Base-by-base conservation (phyloP, 2,888 invertebrate species). In the Protophormia terraenovae region DNA sequence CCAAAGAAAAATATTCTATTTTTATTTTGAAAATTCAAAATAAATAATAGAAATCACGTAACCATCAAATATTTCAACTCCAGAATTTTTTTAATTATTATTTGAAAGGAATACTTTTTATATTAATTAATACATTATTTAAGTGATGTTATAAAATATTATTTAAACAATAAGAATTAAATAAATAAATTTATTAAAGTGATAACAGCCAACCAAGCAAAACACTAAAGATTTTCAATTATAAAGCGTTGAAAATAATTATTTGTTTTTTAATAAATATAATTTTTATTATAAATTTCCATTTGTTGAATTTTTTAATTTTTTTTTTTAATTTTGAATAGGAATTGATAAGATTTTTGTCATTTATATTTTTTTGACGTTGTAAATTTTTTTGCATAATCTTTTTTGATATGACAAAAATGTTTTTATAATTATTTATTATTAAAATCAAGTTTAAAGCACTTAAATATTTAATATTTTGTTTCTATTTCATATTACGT, bases 111-210 rank as follows among this genome's bases (percentile, higher is more conserved):
- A 29, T 58, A n/a, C n/a, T n/a, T n/a, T n/a, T n/a, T n/a, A 29
- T 29, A 58, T n/a, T 58, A 58, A 29, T 58, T 69, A 41, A 67
- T 66, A 22, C 14, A 35, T 24, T 41, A 3, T 27, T 75, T 64
- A 67, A 62, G 47, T 60, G 58, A 69, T 58, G 35, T 69, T 78
- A 60, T 69, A 69, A 69, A 78, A 69, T 35, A 50, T 41, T 38
- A 38, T 41, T 29, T 14, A 8, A 55, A 22, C 35, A 24, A 41
- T 66, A 66, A 27, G n/a, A 66, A 27, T n/a, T n/a, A n/a, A 22
- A 7, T n/a, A 38, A 50, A 45, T 72, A 14, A 32, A 29, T 79
- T 64, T 64, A 38, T 64, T 22, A 53, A 45, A 64, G 64, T 79
- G 71, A 79, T 79, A 79, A 72, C 64, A 71, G 47, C 12, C 14